Percentiles rank a stretch among this genome's conserved stretches.
Evolutionary conservation across 23 tunicate species (phyloP).

Genomic region (Trididemnum clinides): DNA sequence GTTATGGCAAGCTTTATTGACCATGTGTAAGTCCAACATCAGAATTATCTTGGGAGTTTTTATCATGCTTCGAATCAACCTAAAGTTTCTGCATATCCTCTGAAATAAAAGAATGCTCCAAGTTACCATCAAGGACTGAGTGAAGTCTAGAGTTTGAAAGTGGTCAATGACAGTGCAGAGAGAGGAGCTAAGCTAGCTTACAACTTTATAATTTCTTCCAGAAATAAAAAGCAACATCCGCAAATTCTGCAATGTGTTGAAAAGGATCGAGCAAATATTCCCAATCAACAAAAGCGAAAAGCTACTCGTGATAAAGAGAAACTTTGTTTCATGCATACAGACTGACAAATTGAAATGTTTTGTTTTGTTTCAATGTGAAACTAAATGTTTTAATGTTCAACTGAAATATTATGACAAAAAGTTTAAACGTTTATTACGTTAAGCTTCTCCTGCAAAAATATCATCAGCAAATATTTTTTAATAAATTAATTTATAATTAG

Average conservation of each 20-base stretch:
- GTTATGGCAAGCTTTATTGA: background rate
- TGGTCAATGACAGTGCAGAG: conserved; percentile 4
- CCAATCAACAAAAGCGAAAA: background rate
- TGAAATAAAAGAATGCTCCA: background rate
- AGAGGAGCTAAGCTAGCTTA: background rate
- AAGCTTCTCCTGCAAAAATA: too few species aligned
- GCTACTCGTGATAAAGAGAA: background rate
- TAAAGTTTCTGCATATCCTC: background rate
- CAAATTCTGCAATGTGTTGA: background rate
- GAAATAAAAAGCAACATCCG: background rate
- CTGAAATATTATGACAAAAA: too few species aligned
- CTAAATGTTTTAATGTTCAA: too few species aligned
- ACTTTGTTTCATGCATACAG: background rate
- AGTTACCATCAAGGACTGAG: background rate
- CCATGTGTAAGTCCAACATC: background rate
- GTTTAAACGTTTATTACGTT: too few species aligned
- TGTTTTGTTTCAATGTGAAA: too few species aligned
- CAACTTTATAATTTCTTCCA: background rate
- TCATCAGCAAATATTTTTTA: too few species aligned
- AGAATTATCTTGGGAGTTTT: background rate
- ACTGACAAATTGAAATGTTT: too few species aligned
- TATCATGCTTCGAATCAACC: background rate
- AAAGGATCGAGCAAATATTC: background rate
- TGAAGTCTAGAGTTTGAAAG: background rate
- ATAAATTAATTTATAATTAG: too few species aligned